Percentiles rank a stretch among this genome's conserved stretches.
phyloP scores from a whole-genome alignment of 2,113 vertebrate genomes.

The Pseudopipra pipra region DNA sequence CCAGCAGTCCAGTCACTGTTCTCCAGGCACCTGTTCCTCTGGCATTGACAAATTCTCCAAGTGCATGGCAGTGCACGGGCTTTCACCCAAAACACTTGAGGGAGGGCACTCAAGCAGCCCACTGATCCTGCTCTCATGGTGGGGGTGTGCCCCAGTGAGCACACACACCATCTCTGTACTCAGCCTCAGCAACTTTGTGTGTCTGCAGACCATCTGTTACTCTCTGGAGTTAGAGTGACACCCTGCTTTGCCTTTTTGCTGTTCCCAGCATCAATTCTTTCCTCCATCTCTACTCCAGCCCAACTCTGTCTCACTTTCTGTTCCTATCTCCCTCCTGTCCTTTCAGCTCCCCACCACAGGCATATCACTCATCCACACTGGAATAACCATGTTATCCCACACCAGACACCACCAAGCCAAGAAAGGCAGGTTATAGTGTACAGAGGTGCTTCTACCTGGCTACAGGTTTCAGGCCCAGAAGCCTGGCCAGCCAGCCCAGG shows the following conservation, averaged over 20 bases:
- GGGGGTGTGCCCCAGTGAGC: background rate
- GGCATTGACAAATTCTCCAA: background rate
- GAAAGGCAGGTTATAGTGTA: background rate
- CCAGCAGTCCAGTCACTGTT: background rate
- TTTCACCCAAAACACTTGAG: background rate
- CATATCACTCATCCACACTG: background rate
- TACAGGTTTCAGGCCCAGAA: background rate
- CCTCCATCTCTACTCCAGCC: background rate
- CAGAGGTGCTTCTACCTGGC: background rate
- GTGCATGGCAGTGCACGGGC: rapidly evolving
- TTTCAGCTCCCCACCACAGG: background rate
- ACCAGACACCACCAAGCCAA: background rate
- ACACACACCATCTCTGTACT: rapidly evolving
- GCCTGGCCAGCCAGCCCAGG: background rate
- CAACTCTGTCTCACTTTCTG: background rate
- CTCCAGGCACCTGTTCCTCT: background rate
- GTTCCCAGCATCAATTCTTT: background rate
- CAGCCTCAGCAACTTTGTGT: rapidly evolving
- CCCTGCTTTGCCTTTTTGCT: background rate
- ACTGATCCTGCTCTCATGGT: rapidly evolving
- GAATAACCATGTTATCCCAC: background rate
- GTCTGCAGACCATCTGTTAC: rapidly evolving
- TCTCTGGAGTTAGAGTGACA: background rate
- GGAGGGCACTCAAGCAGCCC: background rate
- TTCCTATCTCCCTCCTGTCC: background rate